Conservation (phyloP, 2,888 invertebrate genomes). For the Spilosoma lubricipeda region DNA sequence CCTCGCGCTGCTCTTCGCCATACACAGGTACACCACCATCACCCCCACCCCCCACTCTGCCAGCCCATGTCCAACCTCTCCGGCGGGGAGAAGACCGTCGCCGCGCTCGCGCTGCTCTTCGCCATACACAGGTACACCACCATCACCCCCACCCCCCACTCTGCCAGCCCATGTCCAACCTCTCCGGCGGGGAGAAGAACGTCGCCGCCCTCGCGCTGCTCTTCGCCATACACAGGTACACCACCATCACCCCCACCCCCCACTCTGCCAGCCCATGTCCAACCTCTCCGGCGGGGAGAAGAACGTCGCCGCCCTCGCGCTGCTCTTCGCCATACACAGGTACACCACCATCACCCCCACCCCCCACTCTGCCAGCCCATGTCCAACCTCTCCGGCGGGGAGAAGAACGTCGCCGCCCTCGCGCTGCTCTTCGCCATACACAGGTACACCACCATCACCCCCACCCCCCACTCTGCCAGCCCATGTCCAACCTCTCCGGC, state of each 20-base stretch:
- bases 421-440: slow-evolving; percentile 92
- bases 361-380: slow-evolving; percentile 94
- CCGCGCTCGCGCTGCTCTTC: slow-evolving; percentile 98
- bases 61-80: slow-evolving; percentile 99
- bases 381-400: slow-evolving; percentile 99
- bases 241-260: not conserved
- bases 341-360: not conserved
- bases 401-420: slow-evolving; percentile 99
- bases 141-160: not conserved
- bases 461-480: slow-evolving; percentile 89
- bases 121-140: not conserved
- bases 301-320: slow-evolving; percentile 98
- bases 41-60: slow-evolving; percentile 81
- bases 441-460: too few relatives aligned
- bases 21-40: not conserved
- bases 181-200: slow-evolving; percentile 99
- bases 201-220: slow-evolving; percentile 98
- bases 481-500: slow-evolving; percentile 99
- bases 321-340: slow-evolving; percentile 88
- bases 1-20: slow-evolving; percentile 94
- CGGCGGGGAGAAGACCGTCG: slow-evolving; percentile 99
- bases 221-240: slow-evolving; percentile 79
- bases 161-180: slow-evolving; percentile 99
- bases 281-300: slow-evolving; percentile 99
- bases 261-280: slow-evolving; percentile 98